Base-by-base conservation (phyloP, 1,140 invertebrate genomes). In the Microvelia longipes region DNA sequence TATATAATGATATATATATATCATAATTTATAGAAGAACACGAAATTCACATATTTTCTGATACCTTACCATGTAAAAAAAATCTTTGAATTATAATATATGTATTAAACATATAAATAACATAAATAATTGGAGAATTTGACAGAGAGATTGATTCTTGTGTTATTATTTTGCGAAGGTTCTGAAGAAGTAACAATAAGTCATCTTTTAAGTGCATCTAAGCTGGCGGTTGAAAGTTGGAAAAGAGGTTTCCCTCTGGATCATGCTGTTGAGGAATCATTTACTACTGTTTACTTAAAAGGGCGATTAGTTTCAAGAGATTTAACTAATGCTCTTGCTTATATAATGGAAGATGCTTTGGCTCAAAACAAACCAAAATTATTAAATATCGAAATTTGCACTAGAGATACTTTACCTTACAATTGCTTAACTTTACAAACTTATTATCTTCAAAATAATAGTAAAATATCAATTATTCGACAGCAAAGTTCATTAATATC, bases 231-330 rank as follows among this genome's bases (percentile, higher is more conserved):
- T 24, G 88, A 90, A 77, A 87, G 87, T 77, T 74, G 86, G 60
- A 77, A 83, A 1, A 79, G 86, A 69, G 88, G 87, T 1, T 82
- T 85, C 66, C 73, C 81, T 5, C 73, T 81, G 27, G 73, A 74
- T 2, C 78, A 81, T 61, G 83, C 87, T 1, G 79, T 90, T 69
- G 73, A 77, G 13, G 82, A 82, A 29, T 82, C 84, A 61, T 87
- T 87, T 73, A 77, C 81, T 0, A 88, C 90, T 75, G 84, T 90
- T 28, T 92, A 90, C 75, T 81, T 88, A 25, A 88, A 85, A 76
- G 82, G 84, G 0, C 81, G 84, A 74, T 81, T 81, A 60, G 77
- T 82, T 35, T 74, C 71, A 24, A 73, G 78, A 28, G 24, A 70
- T 0, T 72, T 74, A 30, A 78, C 75, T 19, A 81, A 73, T 74